Conservation (phyloP, 2,797 vertebrate genomes). For the Falco novaeseelandiae region DNA sequence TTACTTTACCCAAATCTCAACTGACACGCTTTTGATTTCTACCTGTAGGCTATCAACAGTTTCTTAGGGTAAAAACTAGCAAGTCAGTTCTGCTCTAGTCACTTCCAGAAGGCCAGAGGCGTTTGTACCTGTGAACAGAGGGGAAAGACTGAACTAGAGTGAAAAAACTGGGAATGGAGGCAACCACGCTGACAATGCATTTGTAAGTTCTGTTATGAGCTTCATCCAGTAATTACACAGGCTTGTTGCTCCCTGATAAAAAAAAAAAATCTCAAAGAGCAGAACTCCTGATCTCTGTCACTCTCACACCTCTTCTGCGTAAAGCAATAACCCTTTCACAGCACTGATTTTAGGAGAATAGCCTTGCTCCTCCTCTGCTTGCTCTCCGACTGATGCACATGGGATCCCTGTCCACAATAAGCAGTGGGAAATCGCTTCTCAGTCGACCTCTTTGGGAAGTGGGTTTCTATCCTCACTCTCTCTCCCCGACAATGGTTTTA, state of each 20-base stretch:
- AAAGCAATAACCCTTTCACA: not conserved
- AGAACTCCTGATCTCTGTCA: rapidly evolving
- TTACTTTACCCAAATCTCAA: constrained; percentile 49
- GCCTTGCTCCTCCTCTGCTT: not conserved
- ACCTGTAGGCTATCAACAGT: constrained; percentile 67
- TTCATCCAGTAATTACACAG: not conserved
- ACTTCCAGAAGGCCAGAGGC: constrained; percentile 48
- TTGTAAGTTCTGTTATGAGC: not conserved
- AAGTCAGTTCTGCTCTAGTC: constrained; percentile 68
- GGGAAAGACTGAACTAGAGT: not conserved
- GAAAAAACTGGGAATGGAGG: not conserved
- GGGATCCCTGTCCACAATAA: not conserved
- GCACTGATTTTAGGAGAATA: not conserved
- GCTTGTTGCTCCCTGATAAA: not conserved
- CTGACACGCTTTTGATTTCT: constrained; percentile 60
- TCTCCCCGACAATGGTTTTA: not conserved
- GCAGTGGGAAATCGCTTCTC: not conserved
- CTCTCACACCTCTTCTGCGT: not conserved
- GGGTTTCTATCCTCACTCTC: not conserved
- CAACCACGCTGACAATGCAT: not conserved
- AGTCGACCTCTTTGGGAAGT: not conserved
- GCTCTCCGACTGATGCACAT: rapidly evolving
- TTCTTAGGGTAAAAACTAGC: constrained; percentile 57
- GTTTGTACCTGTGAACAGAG: constrained; percentile 45
- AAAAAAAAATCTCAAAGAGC: not conserved